Evolutionary conservation across 1,140 invertebrate genomes (phyloP).

Genomic region (Lordiphosa stackelbergi): DNA sequence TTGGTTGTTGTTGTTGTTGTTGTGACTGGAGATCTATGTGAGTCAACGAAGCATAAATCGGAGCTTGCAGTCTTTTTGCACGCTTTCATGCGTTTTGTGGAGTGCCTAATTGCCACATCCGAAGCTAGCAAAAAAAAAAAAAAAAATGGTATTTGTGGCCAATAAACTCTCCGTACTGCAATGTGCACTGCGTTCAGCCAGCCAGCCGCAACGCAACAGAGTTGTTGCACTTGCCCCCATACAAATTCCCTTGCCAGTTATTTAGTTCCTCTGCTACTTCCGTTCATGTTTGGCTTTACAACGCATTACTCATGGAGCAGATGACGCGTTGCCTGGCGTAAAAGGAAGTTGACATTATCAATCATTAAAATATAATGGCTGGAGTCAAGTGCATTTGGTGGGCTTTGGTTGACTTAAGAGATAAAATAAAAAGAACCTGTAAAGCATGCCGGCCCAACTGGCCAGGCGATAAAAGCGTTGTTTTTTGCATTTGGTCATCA

Average conservation of each 20-base stretch:
- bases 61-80: slow-evolving; percentile 27
- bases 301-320: slow-evolving; percentile 44
- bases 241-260: slow-evolving; percentile 7
- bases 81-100: slow-evolving; percentile 55
- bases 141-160: slow-evolving; percentile 50
- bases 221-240: slow-evolving; percentile 40
- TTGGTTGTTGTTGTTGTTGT: background rate
- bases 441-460: slow-evolving; percentile 15
- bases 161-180: slow-evolving; percentile 58
- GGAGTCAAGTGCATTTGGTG: slow-evolving; percentile 4
- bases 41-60: no score
- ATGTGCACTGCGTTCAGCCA: slow-evolving; percentile 43
- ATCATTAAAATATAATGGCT: slow-evolving; percentile 19
- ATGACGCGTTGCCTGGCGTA: slow-evolving; percentile 50
- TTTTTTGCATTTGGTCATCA: background rate
- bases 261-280: slow-evolving; percentile 43
- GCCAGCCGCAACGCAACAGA: slow-evolving; percentile 37
- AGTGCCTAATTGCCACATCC: slow-evolving; percentile 56
- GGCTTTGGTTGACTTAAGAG: background rate
- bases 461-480: slow-evolving; percentile 16
- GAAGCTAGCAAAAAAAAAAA: slow-evolving; percentile 10
- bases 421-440: slow-evolving; percentile 2
- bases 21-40: slow-evolving; percentile 16
- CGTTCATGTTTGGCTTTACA: slow-evolving; percentile 27
- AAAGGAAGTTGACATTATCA: slow-evolving; percentile 65